Base-by-base conservation (phyloP, 2,888 invertebrate species). In the Cabera pusaria region DNA sequence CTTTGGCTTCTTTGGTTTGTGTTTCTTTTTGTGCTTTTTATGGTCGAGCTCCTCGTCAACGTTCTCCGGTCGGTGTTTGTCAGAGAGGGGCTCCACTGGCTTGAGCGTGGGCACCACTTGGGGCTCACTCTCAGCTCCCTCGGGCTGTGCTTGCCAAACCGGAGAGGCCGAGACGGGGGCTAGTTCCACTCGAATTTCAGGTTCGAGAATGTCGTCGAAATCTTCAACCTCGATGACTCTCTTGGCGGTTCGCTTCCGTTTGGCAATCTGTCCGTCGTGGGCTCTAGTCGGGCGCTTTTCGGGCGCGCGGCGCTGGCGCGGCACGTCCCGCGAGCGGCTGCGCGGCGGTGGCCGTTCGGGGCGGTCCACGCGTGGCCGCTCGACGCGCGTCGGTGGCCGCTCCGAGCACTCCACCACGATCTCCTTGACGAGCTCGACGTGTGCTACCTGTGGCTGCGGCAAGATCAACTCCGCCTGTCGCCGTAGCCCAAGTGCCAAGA, bases 401-500 rank as follows among this genome's bases (percentile, higher is more conserved):
- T 81, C 80, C 4, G 64, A 61, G 44, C 65, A 64, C 44, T 85
- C 81, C 12, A 77, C 72, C 19, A 72, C 48, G 14, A 77, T 71
- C 56, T 79, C 83, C 57, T 78, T 81, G 24, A 77, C 70, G 34
- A 83, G 64, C 51, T 83, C 80, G 12, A 83, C 72, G 40, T 81
- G 78, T 35, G 84, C 84, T 17, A 76, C 72, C 49, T 85, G 86
- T 40, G 85, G 74, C 61, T 75, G 77, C 18, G 84, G 81, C 47
- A 68, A 46, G 3, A 64, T 67, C 29, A 81, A 61, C 34, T 56
- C 67, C 42, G 57, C 59, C 36, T 78, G 81, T 41, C 71, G 81
- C 6, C 80, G 78, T 22, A 93, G 84, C 17, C 94, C 94, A 47
- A 93, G 91, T 20, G 93, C 92, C 56, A 94, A 81, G 64, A 93